Percentiles rank a stretch among this genome's conserved stretches.
Conservation (phyloP, 2,888 invertebrate genomes). For the Drosophila neonasuta region DNA sequence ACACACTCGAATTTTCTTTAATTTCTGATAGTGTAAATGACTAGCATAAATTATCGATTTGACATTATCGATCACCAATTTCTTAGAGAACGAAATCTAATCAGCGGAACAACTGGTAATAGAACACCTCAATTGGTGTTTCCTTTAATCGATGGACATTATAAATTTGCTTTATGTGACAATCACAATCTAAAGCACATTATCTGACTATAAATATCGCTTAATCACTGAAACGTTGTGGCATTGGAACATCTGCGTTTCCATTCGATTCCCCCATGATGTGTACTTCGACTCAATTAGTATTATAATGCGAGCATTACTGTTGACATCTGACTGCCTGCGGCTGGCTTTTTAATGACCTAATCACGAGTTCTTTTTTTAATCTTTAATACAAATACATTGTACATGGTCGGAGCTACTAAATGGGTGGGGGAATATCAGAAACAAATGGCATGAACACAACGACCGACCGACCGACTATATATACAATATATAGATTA, state of each 20-base stretch:
- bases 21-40: neutral
- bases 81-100: too few relatives aligned
- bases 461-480: neutral
- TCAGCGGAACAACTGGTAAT: neutral
- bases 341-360: constrained; percentile 4
- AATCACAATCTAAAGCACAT: constrained; percentile 9
- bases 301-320: constrained; percentile 4
- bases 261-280: neutral
- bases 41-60: too few relatives aligned
- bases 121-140: neutral
- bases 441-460: constrained; percentile 11
- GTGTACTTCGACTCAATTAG: constrained; percentile 6
- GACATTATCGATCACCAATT: too few relatives aligned
- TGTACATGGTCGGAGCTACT: neutral
- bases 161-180: neutral
- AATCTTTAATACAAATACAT: constrained; percentile 18
- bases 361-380: constrained; percentile 29
- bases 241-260: constrained; percentile 8
- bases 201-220: constrained; percentile 7
- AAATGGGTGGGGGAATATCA: constrained; percentile 12
- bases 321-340: neutral
- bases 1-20: too few relatives aligned
- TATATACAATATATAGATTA: constrained; percentile 12
- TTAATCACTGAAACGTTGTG: constrained; percentile 4
- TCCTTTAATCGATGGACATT: neutral